Percentiles rank a stretch among this genome's conserved stretches.
These are phyloP conservation scores for Drosophila pectinifera DNA, from an alignment of 1,140 invertebrate species.

Conservation along the genomic window DNA sequence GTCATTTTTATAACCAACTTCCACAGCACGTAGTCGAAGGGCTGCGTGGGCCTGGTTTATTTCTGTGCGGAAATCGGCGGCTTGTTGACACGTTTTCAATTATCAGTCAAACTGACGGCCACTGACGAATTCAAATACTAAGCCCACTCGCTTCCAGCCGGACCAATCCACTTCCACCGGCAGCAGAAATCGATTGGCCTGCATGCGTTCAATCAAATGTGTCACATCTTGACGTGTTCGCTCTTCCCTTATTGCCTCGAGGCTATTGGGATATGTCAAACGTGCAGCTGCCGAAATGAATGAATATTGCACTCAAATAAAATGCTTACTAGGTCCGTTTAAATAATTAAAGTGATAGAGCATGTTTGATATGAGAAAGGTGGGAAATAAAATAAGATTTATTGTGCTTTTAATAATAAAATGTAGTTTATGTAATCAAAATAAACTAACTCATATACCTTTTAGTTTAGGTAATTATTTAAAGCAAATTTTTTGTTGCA, in stretches of 20 bases:
- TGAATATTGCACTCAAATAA: slow-evolving; percentile 29
- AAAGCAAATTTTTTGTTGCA: neutral
- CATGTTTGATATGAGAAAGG: no score
- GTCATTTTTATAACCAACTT: slow-evolving; percentile 45
- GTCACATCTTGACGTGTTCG: slow-evolving; percentile 66
- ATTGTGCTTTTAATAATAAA: no score
- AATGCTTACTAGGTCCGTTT: neutral
- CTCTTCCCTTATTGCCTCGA: slow-evolving; percentile 54
- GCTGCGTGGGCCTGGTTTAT: slow-evolving; percentile 27
- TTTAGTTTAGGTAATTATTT: no score
- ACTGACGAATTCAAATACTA: slow-evolving; percentile 46
- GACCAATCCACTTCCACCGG: slow-evolving; percentile 11
- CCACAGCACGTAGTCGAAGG: slow-evolving; percentile 37
- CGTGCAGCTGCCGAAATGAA: slow-evolving; percentile 30
- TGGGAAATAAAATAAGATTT: no score
- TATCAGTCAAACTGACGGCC: slow-evolving; percentile 70
- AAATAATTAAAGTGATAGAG: neutral
- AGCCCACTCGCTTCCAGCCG: slow-evolving; percentile 9
- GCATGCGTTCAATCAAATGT: slow-evolving; percentile 73
- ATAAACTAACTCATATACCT: no score
- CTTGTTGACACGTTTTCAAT: slow-evolving; percentile 81
- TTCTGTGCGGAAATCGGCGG: slow-evolving; percentile 50
- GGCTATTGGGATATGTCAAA: slow-evolving; percentile 34
- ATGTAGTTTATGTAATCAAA: no score
- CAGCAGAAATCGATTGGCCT: slow-evolving; percentile 61